phyloP scores from a whole-genome alignment of 2,888 invertebrate genomes.

The Flexamia atlantica region DNA sequence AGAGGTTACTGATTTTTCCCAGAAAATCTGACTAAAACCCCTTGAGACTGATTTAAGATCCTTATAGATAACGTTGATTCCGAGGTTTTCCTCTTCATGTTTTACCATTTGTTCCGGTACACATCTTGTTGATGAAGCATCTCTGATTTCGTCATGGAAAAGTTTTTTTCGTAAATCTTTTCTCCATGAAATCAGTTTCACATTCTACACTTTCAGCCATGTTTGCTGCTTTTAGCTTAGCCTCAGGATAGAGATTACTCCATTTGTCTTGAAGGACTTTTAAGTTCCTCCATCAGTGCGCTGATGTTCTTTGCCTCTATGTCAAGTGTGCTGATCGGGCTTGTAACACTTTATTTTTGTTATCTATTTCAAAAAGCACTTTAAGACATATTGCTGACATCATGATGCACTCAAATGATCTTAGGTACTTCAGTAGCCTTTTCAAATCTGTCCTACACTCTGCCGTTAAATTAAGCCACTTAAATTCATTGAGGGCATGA shows the following conservation, averaged over 20 bases:
- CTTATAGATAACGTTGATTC: constrained; percentile 52
- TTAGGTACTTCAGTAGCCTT: constrained; percentile 29
- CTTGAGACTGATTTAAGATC: constrained; percentile 30
- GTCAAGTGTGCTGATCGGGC: constrained; percentile 3
- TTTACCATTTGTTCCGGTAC: constrained; percentile 27
- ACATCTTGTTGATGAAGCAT: not conserved
- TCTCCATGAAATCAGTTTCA: constrained; percentile 40
- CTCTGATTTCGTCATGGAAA: constrained; percentile 42
- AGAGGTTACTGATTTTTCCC: constrained; percentile 2
- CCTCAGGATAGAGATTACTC: constrained; percentile 37
- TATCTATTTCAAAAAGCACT: constrained; percentile 26
- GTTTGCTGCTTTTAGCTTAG: constrained; percentile 18
- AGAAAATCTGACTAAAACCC: not conserved
- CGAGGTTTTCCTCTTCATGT: constrained; percentile 47
- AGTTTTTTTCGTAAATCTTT: constrained; percentile 47
- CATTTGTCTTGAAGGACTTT: constrained; percentile 43
- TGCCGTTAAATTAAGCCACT: too few relatives aligned
- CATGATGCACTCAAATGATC: too few relatives aligned
- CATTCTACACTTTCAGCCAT: too few relatives aligned
- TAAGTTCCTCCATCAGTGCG: constrained; percentile 21
- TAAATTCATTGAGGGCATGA: constrained; percentile 19
- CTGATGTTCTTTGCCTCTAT: constrained; percentile 3
- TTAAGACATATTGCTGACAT: constrained; percentile 56
- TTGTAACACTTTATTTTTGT: too few relatives aligned
- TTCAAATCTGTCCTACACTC: constrained; percentile 49